Conservation (phyloP, 1,140 invertebrate genomes). For the Ips nitidus region DNA sequence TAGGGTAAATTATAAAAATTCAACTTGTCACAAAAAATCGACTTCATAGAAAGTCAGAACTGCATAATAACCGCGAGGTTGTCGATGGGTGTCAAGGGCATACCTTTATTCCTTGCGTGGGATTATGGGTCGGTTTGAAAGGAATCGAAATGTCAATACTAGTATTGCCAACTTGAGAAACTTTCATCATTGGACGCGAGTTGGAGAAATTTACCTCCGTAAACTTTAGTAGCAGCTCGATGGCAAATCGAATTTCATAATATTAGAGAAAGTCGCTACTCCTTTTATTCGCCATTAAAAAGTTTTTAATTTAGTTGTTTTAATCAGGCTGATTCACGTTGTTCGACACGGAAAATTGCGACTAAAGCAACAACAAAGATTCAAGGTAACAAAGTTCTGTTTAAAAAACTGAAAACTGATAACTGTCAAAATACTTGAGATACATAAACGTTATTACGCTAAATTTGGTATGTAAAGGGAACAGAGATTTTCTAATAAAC, state of each 20-base stretch:
- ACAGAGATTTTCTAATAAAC: too few relatives aligned
- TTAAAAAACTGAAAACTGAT: too few relatives aligned
- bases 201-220: background rate
- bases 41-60: conserved; percentile 3
- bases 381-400: too few relatives aligned
- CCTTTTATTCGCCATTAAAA: too few relatives aligned
- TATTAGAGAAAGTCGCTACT: background rate
- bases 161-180: background rate
- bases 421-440: too few relatives aligned
- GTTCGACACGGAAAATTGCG: too few relatives aligned
- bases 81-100: conserved; percentile 2
- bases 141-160: background rate
- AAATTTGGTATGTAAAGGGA: too few relatives aligned
- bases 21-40: background rate
- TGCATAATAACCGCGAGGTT: background rate
- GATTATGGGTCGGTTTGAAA: background rate
- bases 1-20: background rate
- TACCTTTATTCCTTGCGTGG: background rate
- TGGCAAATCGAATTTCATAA: background rate
- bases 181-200: background rate
- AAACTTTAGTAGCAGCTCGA: background rate
- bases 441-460: too few relatives aligned
- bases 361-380: background rate
- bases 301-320: background rate
- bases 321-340: background rate